These are phyloP conservation scores for Pangasius sanitwongsei DNA, from an alignment of 2,797 vertebrate species.

Conservation along the genomic window DNA sequence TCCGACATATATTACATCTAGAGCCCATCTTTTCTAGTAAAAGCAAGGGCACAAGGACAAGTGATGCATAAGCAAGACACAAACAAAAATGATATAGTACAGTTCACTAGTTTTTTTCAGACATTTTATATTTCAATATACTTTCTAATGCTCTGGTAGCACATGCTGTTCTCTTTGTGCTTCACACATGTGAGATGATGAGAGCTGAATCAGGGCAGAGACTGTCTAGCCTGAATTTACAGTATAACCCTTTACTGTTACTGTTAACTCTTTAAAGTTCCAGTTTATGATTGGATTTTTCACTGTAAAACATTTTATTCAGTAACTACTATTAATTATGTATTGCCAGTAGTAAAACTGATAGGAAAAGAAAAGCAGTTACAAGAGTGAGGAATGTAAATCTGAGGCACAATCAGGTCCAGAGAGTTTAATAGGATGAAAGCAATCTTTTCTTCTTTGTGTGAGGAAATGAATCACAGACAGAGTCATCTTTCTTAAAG, in stretches of 20 bases:
- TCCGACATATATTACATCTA: slow-evolving; percentile 22
- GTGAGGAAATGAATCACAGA: slow-evolving; percentile 48
- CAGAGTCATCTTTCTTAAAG: slow-evolving; percentile 56
- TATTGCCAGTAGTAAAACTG: neutral
- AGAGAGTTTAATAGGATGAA: slow-evolving; percentile 8
- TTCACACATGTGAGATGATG: neutral
- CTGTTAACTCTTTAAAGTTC: neutral
- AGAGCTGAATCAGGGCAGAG: neutral
- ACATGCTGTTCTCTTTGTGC: neutral
- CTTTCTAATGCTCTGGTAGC: slow-evolving; percentile 5
- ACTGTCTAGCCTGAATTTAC: neutral
- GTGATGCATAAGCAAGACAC: slow-evolving; percentile 10
- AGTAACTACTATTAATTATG: neutral
- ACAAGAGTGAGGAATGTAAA: neutral
- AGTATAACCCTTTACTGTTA: neutral
- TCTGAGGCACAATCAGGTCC: neutral
- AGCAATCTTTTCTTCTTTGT: slow-evolving; percentile 24
- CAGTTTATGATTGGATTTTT: neutral
- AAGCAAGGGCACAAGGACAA: slow-evolving; percentile 16
- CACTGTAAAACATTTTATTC: neutral
- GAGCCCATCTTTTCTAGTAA: slow-evolving; percentile 16
- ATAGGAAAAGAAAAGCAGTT: neutral
- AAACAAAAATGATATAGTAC: slow-evolving; percentile 6
- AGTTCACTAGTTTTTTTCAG: neutral
- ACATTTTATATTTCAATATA: neutral